Conservation (phyloP, 53 echinoderm and acorn worm genomes). For the Glandiceps talaboti region DNA sequence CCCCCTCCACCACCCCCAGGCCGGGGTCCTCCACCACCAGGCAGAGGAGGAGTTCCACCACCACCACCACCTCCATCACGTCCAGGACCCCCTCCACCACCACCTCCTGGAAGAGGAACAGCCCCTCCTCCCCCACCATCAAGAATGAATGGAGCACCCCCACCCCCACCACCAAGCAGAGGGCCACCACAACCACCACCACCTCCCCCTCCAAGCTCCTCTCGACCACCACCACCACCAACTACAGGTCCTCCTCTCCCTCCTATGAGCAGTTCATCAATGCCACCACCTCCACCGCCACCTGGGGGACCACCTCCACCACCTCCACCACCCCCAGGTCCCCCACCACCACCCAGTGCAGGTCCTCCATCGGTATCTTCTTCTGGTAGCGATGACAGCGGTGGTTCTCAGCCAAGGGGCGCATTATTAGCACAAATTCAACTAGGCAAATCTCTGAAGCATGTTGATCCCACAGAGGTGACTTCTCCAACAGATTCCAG, state of each 20-base stretch:
- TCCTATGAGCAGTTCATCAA: neutral
- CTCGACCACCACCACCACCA: conserved; percentile 62
- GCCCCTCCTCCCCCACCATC: conserved; percentile 13
- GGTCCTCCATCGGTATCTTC: conserved; percentile 34
- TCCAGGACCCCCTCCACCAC: conserved; percentile 24
- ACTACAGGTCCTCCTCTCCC: conserved; percentile 19
- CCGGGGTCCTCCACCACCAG: conserved; percentile 35
- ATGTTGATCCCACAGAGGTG: conserved; percentile 32
- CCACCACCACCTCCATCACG: conserved; percentile 35
- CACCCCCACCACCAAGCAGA: conserved; percentile 4
- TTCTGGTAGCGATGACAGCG: neutral
- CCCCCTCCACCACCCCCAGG: conserved; percentile 51
- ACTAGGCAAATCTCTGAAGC: conserved; percentile 44
- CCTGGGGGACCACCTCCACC: neutral
- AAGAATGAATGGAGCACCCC: neutral
- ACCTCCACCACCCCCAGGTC: neutral
- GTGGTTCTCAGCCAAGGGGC: conserved; percentile 12
- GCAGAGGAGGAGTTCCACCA: conserved; percentile 19
- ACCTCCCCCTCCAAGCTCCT: conserved; percentile 24
- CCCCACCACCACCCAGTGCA: conserved; percentile 1
- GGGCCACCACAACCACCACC: conserved; percentile 2
- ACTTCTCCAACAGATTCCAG: conserved; percentile 26
- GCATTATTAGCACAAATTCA: conserved; percentile 65
- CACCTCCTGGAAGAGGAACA: conserved; percentile 21
- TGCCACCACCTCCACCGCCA: conserved; percentile 27